Evolutionary conservation across 2,113 vertebrate genomes (phyloP).

Genomic region (Anhinga rufa): DNA sequence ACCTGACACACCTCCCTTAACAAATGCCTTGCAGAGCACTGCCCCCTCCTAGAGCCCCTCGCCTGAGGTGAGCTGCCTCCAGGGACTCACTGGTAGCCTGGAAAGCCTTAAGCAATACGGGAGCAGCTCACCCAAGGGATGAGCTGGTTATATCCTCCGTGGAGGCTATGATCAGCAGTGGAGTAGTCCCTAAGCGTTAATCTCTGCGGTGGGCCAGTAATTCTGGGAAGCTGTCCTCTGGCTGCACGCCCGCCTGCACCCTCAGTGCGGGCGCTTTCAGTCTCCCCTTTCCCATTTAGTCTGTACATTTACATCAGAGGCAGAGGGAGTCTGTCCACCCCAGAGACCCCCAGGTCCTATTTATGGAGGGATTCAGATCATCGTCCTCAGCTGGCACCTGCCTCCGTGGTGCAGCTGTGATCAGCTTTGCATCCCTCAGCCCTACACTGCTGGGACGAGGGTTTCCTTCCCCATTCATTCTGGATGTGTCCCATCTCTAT

Average conservation of each 20-base stretch:
- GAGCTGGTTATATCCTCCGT: background rate
- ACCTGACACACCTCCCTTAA: background rate
- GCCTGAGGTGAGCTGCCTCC: fast-evolving
- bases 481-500: background rate
- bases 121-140: background rate
- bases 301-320: background rate
- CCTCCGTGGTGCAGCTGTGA: background rate
- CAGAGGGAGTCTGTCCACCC: background rate
- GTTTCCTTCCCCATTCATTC: background rate
- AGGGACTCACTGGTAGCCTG: background rate
- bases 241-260: background rate
- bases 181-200: background rate
- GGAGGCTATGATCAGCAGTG: fast-evolving
- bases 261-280: background rate
- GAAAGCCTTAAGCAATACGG: background rate
- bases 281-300: background rate
- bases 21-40: background rate
- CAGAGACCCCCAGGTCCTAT: background rate
- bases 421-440: background rate
- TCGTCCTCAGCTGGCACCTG: background rate
- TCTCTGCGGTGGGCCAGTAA: background rate
- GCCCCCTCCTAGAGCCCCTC: background rate
- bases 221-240: background rate
- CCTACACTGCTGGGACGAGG: background rate
- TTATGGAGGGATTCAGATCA: background rate